Base-by-base conservation (phyloP, 2,797 vertebrate genomes). In the Oreortyx pictus region DNA sequence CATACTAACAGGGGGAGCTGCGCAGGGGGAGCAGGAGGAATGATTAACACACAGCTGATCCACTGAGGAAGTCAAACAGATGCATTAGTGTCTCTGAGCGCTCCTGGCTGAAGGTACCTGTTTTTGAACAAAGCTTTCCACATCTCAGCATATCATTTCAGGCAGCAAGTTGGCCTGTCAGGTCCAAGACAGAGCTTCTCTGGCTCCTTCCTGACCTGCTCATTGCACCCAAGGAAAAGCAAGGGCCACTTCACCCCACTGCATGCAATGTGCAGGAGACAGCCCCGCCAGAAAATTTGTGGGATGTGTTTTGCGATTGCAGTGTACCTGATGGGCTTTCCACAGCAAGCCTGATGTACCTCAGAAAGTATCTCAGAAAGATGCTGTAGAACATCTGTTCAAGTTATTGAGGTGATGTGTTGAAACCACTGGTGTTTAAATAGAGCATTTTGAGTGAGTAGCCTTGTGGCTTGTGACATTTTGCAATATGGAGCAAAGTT, bases 21-120 rank as follows among this genome's bases (percentile, higher is more conserved):
- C 73, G 71, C 72, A 73, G 62, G 65, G 71, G 73, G 70, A 88
- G 70, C 65, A 25, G 46, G 54, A 90, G 54, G 2, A 1, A 50
- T 24, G 88, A 94, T 93, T 89, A 85, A 80, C 68, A 78, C 68
- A 62, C 29, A 93, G 82, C 59, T 75, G 92, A 88, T 71, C 49
- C 39, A 0, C 1, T 37, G 66, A 94, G 73, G 82, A 91, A 89
- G 56, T 92, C 68, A 94, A 93, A 76, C 66, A 88, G 81, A 93
- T 88, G 81, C 72, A 82, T 91, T 91, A 85, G 77, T 81, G 72
- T 87, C 84, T 93, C 90, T 1, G 4, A 56, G 59, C 81, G 82
- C 68, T 90, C 52, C 83, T 77, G 88, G 61, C 72, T 81, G 93
- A 82, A 60, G 80, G 31, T 29, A 82, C n/a, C 93, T 2, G 0